phyloP scores from a whole-genome alignment of 2,113 vertebrate genomes.

The Propithecus coquereli region DNA sequence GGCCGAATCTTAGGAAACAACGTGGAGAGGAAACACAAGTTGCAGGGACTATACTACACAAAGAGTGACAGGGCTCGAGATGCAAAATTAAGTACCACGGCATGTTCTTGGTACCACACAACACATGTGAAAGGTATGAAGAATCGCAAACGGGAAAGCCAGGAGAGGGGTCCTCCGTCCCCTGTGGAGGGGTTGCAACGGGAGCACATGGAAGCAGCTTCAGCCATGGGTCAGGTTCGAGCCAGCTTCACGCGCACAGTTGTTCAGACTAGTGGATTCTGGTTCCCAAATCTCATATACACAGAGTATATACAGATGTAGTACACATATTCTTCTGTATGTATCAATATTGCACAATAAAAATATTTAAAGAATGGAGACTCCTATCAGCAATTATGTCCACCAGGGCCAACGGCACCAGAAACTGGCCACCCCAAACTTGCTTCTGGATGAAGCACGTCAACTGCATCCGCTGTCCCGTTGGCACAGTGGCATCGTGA shows the following conservation, averaged over 20 bases:
- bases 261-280: background rate
- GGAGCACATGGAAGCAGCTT: background rate
- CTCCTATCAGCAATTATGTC: rapidly evolving
- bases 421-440: too few relatives aligned
- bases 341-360: too few relatives aligned
- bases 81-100: rapidly evolving
- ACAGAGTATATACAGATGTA: rapidly evolving
- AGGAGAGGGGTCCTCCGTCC: background rate
- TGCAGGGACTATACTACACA: background rate
- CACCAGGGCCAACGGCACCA: background rate
- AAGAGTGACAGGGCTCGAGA: rapidly evolving
- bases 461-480: rapidly evolving
- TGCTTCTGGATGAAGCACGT: rapidly evolving
- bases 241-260: rapidly evolving
- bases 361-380: rapidly evolving
- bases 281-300: rapidly evolving
- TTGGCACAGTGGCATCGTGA: rapidly evolving
- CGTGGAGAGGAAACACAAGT: rapidly evolving
- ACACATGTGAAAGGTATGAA: rapidly evolving
- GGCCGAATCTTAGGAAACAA: background rate
- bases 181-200: rapidly evolving
- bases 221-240: rapidly evolving
- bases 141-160: rapidly evolving
- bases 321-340: rapidly evolving
- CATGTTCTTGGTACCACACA: rapidly evolving